A percentile compares a stretch with the other conserved stretches of the same genome.
Evolutionary conservation across 2,113 vertebrate species (phyloP).

Genomic region (Sapajus apella): DNA sequence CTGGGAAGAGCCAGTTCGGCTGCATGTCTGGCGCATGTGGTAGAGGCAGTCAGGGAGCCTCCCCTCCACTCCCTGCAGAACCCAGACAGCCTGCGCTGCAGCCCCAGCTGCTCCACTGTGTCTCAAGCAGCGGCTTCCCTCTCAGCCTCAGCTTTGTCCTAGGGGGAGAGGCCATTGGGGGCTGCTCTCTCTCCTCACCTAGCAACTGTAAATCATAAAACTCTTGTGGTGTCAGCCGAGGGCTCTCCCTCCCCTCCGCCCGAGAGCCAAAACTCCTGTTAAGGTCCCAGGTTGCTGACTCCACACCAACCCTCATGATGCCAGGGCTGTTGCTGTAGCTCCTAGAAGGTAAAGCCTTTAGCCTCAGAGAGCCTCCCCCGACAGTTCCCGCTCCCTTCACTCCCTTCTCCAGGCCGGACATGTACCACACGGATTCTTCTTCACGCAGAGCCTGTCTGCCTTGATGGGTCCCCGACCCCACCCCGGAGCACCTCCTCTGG

Average conservation of each 20-base stretch:
- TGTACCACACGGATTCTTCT: too few relatives aligned
- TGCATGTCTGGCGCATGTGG: not conserved
- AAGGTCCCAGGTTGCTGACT: not conserved
- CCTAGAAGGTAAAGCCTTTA: not conserved
- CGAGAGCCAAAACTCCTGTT: not conserved
- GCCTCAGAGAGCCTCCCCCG: rapidly evolving
- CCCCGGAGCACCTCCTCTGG: too few relatives aligned
- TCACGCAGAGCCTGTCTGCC: not conserved
- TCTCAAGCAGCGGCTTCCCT: not conserved
- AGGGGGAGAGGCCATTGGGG: not conserved
- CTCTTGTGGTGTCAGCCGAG: not conserved
- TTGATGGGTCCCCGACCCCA: too few relatives aligned
- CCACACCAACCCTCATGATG: not conserved
- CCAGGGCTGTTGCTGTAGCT: not conserved
- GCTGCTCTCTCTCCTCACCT: not conserved
- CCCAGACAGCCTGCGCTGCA: not conserved
- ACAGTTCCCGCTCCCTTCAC: not conserved
- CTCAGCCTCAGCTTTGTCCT: not conserved
- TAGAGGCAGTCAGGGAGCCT: not conserved
- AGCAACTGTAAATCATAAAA: not conserved
- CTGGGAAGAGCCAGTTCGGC: not conserved
- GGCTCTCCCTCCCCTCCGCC: not conserved
- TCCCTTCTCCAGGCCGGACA: rapidly evolving
- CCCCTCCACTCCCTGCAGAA: rapidly evolving
- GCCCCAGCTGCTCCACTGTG: rapidly evolving